Evolutionary conservation across 2,113 vertebrate species (phyloP), one percentile per base, ranked within the genome.

Genomic region (Bombycilla garrulus): DNA sequence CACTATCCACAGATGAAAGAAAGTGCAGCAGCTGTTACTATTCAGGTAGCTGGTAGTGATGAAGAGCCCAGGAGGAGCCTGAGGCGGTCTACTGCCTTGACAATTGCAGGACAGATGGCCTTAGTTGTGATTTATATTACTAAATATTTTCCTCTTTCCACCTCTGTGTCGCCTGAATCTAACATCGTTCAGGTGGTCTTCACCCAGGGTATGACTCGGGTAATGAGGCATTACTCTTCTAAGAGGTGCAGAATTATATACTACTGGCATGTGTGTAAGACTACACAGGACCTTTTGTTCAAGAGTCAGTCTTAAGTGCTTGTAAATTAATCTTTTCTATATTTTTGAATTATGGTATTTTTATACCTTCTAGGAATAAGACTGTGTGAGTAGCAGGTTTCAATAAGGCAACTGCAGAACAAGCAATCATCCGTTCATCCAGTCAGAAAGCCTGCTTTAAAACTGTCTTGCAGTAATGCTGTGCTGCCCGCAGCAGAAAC

Each of bases 31-130:
- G 94, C 96, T 97, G 96, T 96, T 97, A 95, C 94, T 95, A 74
- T 95, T 97, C 96, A 97, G 95, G 96, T 97, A 97, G 88, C 95
- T 97, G 69, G 89, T 97, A 97, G 91, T 95, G 96, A 97, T 96
- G 95, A 97, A 97, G 92, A 95, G 94, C 92, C 89, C 89, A 93
- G 81, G 86, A 97, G 92, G 77, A 96, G 95, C 95, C 95, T 87
- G 86, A 97, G 95, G 96, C 92, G 0, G 92, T 96, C 94, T 95
- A 86, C 89, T 96, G 89, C 95, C 92, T 96, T 96, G 95, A 96
- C 94, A 95, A 91, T 86, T 95, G 94, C 95, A 96, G 96, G 96
- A 93, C 96, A 96, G 96, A 95, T 97, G 96, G 95, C 94, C 95
- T 91, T 79, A 79, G 89, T 60, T 95, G 80, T 95, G 91, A 96